Conservation (phyloP, 2,888 invertebrate species). For the Eristalis intricaria region DNA sequence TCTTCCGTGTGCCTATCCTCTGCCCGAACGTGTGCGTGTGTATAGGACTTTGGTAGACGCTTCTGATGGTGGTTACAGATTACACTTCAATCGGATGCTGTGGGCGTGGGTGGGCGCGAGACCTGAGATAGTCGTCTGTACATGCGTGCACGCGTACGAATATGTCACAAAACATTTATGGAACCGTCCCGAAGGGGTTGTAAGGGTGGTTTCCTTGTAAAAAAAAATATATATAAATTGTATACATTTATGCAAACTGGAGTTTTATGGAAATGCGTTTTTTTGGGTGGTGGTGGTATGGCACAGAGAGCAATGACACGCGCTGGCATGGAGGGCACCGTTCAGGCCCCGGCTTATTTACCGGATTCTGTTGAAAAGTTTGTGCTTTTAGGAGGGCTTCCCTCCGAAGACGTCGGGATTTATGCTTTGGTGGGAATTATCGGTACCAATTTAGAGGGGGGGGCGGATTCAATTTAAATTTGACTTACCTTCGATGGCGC, state of each 20-base stretch:
- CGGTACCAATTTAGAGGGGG: not conserved
- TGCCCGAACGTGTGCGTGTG: not conserved
- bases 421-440: constrained; percentile 9
- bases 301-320: not conserved
- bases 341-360: constrained; percentile 15
- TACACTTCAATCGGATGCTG: constrained; percentile 56
- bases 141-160: constrained; percentile 51
- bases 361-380: not conserved
- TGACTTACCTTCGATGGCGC: not conserved
- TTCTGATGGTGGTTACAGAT: constrained; percentile 58
- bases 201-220: constrained; percentile 45
- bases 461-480: constrained; percentile 17
- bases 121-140: constrained; percentile 42
- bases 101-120: not conserved
- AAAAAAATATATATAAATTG: constrained; percentile 39
- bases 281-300: not conserved
- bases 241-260: constrained; percentile 65
- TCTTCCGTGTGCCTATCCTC: not conserved
- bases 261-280: constrained; percentile 57
- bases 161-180: constrained; percentile 70
- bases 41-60: constrained; percentile 25
- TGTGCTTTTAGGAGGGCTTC: not conserved
- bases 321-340: not conserved
- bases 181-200: constrained; percentile 56
- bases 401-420: constrained; percentile 2